Percentiles rank a stretch among this genome's conserved stretches.
Evolutionary conservation across 1,140 invertebrate species (phyloP).

Genomic region (Drosophila ironensis): DNA sequence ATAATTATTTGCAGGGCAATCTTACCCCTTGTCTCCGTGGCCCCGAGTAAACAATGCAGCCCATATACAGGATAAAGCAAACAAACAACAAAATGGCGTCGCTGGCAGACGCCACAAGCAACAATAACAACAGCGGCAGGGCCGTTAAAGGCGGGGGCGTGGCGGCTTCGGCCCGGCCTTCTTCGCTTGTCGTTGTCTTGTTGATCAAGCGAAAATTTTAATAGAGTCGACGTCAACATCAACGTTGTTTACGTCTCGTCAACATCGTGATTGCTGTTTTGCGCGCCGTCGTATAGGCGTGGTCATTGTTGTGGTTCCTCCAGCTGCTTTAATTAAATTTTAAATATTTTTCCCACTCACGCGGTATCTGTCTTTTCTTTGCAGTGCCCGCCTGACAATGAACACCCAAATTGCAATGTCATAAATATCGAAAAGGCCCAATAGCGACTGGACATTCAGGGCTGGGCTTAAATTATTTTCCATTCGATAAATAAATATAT

Average conservation of each 20-base stretch:
- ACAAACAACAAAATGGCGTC: slow-evolving; percentile 66
- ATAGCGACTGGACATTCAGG: too few relatives aligned
- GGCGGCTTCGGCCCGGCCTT: neutral
- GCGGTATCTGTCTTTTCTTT: neutral
- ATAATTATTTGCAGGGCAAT: slow-evolving; percentile 49
- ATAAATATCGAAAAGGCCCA: slow-evolving; percentile 60
- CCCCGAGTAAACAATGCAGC: slow-evolving; percentile 39
- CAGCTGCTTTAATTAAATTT: slow-evolving; percentile 75
- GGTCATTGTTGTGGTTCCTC: slow-evolving; percentile 36
- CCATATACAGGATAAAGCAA: slow-evolving; percentile 38
- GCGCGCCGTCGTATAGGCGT: neutral
- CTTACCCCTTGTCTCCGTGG: slow-evolving; percentile 18
- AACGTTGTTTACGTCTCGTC: slow-evolving; percentile 72
- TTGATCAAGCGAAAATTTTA: slow-evolving; percentile 74
- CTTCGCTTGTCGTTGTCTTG: slow-evolving; percentile 46
- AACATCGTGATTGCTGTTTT: slow-evolving; percentile 61
- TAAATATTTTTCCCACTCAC: slow-evolving; percentile 60
- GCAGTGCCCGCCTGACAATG: slow-evolving; percentile 44
- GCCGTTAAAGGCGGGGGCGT: neutral
- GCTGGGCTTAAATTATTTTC: too few relatives aligned
- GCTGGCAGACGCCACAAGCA: slow-evolving; percentile 33
- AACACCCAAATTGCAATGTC: slow-evolving; percentile 76
- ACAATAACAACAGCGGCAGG: slow-evolving; percentile 22
- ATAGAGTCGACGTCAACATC: slow-evolving; percentile 74
- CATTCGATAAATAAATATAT: too few relatives aligned